Conservation (phyloP, 2,113 vertebrate species). For the Megaceryle torquata region DNA sequence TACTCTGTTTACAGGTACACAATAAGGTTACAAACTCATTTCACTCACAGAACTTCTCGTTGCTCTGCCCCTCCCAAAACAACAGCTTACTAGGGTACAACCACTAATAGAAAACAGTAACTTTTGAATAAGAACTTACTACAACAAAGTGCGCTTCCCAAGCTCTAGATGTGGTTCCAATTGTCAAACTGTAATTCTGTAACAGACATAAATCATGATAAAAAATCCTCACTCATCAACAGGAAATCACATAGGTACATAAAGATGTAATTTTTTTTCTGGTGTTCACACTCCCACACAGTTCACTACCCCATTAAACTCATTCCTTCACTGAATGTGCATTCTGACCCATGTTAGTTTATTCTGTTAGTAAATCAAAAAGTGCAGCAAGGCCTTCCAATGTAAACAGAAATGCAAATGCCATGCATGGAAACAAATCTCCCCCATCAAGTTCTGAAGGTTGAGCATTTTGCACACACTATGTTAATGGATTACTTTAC, state of each 20-base stretch:
- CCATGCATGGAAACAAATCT: neutral
- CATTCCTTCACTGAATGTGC: neutral
- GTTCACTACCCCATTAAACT: neutral
- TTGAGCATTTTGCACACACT: neutral
- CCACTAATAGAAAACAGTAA: neutral
- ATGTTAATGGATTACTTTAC: neutral
- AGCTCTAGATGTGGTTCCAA: neutral
- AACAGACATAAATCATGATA: neutral
- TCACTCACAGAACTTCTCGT: neutral
- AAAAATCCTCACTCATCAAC: neutral
- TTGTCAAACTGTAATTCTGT: conserved; percentile 14
- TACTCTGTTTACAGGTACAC: neutral
- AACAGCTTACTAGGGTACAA: neutral
- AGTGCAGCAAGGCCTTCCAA: neutral
- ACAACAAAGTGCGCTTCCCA: neutral
- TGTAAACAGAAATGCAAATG: neutral
- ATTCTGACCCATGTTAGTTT: neutral
- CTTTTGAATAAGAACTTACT: neutral
- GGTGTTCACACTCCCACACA: neutral
- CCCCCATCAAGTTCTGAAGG: neutral
- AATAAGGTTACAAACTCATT: neutral
- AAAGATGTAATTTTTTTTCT: neutral
- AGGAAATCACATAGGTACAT: neutral
- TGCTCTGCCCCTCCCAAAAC: neutral
- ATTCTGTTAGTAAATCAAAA: neutral